Base-by-base conservation (phyloP, 2,113 vertebrate genomes). In the Octodon degus region DNA sequence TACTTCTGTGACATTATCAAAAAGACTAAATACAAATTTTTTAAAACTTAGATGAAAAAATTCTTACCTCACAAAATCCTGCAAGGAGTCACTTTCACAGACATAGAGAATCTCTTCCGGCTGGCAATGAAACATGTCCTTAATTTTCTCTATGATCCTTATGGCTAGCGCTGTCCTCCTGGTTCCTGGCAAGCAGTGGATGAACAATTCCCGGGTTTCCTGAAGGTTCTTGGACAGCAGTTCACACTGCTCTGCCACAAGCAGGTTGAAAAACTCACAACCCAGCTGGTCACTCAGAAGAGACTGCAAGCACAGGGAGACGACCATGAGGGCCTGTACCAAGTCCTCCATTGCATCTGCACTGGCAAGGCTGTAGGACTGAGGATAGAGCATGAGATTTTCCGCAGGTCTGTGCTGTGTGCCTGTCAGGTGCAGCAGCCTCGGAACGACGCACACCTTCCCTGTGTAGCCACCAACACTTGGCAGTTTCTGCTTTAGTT, bases 171-270 rank as follows among this genome's bases (percentile, higher is more conserved):
- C 30, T 14, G 98, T 98, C 95, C 98, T 98, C 65, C 98, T 98
- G 50, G 96, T 98, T 96, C 98, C 98, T 53, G 98, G 98, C n/a
- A 98, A 95, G 81, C 98, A 98, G n/a, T 98, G 96, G 90, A 99
- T 40, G 37, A 98, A 98, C n/a, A 98, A 89, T 47, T 96, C 96
- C 63, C 91, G 96, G 1, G 84, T 97, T 81, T 97, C 96, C 68
- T 96, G 72, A 47, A 98, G 98, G 30, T 95, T 98, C 55, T 86
- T 14, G 47, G 98, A 97, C 65, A 98, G 97, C 19, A 95, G 30
- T 53, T 97, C 43, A 62, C 97, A 97, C 55, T 98, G 98, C 76
- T 98, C 97, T 0, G 58, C 16, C 25, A 98, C 93, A 12, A 98
- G 97, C 72, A 98, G 96, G 79, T 96, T 97, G 80, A 98, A 96